A percentile compares a stretch with the other conserved stretches of the same genome.
Conservation (phyloP, 1,140 invertebrate genomes). For the Drosophila littoralis region DNA sequence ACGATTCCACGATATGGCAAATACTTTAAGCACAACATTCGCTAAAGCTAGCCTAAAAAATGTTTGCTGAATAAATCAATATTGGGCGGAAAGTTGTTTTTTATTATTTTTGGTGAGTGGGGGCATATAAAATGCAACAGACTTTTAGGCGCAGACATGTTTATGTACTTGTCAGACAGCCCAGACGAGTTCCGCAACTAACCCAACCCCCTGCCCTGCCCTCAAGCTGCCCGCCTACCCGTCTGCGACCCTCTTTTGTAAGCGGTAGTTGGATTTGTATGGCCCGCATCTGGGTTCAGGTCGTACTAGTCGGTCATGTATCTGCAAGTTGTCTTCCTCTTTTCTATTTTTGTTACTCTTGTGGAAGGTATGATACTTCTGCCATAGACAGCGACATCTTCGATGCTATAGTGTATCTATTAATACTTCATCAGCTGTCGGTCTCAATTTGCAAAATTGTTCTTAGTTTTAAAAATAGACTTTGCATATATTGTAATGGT, state of each 20-base stretch:
- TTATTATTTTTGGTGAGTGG: neutral
- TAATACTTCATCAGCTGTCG: no score
- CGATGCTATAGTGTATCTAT: no score
- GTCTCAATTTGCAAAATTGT: no score
- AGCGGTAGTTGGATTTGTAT: conserved; percentile 11
- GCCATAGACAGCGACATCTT: no score
- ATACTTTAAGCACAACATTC: neutral
- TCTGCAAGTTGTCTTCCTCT: conserved; percentile 34
- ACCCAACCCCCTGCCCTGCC: conserved; percentile 3
- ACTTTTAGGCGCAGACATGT: conserved; percentile 79
- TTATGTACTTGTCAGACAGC: conserved; percentile 76
- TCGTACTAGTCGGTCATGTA: conserved; percentile 33
- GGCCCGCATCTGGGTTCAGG: conserved; percentile 25
- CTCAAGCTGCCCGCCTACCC: neutral
- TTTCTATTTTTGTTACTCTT: no score
- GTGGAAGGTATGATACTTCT: no score
- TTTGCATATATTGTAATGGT: no score
- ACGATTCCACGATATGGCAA: neutral
- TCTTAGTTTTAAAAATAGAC: no score
- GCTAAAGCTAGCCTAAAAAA: neutral
- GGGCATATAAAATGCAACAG: conserved; percentile 65
- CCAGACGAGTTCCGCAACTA: conserved; percentile 50
- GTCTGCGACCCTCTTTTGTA: conserved; percentile 47
- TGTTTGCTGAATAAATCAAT: conserved; percentile 52
- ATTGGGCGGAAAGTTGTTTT: conserved; percentile 15